phyloP scores from a whole-genome alignment of 2,888 invertebrate species.

The Axea sp. region DNA sequence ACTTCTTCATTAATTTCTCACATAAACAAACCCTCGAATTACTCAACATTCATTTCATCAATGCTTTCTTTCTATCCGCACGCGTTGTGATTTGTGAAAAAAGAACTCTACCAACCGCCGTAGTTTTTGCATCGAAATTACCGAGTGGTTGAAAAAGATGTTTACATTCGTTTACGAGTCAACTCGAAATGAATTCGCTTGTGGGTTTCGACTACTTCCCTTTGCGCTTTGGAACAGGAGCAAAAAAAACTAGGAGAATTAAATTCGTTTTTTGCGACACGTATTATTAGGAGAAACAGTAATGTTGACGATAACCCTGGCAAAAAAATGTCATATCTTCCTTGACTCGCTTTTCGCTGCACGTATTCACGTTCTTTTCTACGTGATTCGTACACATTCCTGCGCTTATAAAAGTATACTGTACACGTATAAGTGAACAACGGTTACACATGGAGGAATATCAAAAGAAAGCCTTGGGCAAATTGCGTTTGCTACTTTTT shows the following conservation, averaged over 20 bases:
- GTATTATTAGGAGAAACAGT: slow-evolving; percentile 39
- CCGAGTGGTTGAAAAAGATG: too few relatives aligned
- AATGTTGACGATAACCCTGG: slow-evolving; percentile 37
- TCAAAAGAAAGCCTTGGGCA: slow-evolving; percentile 68
- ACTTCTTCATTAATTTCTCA: too few relatives aligned
- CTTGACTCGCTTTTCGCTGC: slow-evolving; percentile 39
- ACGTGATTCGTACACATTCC: slow-evolving; percentile 20
- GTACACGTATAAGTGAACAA: slow-evolving; percentile 24
- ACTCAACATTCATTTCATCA: too few relatives aligned
- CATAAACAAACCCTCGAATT: too few relatives aligned
- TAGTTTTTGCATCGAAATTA: too few relatives aligned
- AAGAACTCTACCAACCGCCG: too few relatives aligned
- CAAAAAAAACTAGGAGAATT: too few relatives aligned
- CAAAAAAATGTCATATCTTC: slow-evolving; percentile 45
- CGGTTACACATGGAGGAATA: slow-evolving; percentile 19
- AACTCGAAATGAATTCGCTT: slow-evolving; percentile 16
- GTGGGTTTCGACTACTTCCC: slow-evolving; percentile 7
- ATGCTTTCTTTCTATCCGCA: too few relatives aligned
- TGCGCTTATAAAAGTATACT: slow-evolving; percentile 6
- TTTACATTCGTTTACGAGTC: slow-evolving; percentile 10
- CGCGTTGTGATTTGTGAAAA: too few relatives aligned
- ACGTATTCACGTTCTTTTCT: slow-evolving; percentile 39
- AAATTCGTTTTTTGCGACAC: slow-evolving; percentile 27
- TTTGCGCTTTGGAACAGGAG: slow-evolving; percentile 5
- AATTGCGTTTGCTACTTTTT: slow-evolving; percentile 70